Evolutionary conservation across 1,140 invertebrate species (phyloP).

Genomic region (Drosophila virilis): DNA sequence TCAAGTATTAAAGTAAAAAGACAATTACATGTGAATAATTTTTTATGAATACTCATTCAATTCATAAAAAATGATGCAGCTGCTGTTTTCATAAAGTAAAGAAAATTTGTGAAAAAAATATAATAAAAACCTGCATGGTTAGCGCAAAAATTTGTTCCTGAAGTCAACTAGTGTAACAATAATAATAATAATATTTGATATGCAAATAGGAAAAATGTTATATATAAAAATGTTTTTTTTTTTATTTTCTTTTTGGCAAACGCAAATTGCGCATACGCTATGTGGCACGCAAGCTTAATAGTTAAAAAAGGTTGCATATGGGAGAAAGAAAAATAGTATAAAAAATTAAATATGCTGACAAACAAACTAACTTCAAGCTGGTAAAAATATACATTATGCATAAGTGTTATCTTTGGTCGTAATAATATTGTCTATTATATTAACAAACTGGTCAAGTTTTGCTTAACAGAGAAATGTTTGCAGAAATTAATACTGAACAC

Average conservation of each 20-base stretch:
- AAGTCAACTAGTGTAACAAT: constrained; percentile 1
- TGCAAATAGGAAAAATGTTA: neutral
- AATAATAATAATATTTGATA: neutral
- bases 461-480: too few relatives aligned
- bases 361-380: too few relatives aligned
- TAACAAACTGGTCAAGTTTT: too few relatives aligned
- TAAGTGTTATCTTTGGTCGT: too few relatives aligned
- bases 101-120: neutral
- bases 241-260: neutral
- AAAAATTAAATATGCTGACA: neutral
- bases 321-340: neutral
- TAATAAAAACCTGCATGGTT: neutral
- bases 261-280: constrained; percentile 1
- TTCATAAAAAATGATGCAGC: too few relatives aligned
- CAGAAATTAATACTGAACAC: too few relatives aligned
- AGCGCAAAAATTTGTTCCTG: neutral
- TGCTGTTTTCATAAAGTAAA: too few relatives aligned
- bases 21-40: too few relatives aligned
- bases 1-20: too few relatives aligned
- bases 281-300: neutral
- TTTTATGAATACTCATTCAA: too few relatives aligned
- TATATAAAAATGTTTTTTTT: neutral
- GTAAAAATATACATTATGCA: too few relatives aligned
- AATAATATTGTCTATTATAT: too few relatives aligned
- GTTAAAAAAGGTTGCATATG: neutral